Percentiles rank a stretch among this genome's conserved stretches.
phyloP scores from a whole-genome alignment of 2,113 vertebrate genomes.

The Leucosticte australis region DNA sequence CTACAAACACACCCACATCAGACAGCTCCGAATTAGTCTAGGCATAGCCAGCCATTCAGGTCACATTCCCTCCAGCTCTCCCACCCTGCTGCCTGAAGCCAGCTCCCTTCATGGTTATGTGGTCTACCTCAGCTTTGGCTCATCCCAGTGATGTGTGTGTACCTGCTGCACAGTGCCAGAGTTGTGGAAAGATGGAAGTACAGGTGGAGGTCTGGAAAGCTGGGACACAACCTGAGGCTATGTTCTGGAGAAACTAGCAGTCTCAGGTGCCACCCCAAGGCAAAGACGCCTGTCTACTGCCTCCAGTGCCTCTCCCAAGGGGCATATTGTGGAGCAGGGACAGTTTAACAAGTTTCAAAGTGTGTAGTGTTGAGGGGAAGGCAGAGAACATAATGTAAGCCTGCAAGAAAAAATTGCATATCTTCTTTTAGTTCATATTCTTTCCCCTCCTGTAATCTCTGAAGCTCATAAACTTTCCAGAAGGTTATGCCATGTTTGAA shows the following conservation, averaged over 20 bases:
- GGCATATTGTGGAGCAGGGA: background rate
- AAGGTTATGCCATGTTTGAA: background rate
- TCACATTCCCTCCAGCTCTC: background rate
- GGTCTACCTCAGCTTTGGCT: background rate
- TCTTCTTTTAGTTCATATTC: background rate
- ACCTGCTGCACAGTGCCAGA: background rate
- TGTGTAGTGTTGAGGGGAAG: background rate
- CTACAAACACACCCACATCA: background rate
- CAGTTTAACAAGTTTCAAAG: slow-evolving; percentile 26
- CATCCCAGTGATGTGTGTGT: background rate
- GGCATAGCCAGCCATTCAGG: background rate
- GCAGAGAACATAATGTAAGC: background rate
- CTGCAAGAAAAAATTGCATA: background rate
- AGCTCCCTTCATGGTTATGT: background rate
- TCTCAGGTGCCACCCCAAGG: background rate
- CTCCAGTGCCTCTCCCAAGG: background rate
- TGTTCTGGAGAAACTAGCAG: background rate
- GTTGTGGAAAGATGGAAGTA: background rate
- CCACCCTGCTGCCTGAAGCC: background rate
- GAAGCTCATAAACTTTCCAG: background rate
- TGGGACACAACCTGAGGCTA: background rate
- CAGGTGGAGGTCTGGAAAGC: background rate
- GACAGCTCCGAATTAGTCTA: background rate
- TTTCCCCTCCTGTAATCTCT: background rate
- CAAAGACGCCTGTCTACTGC: background rate